A percentile compares a stretch with the other conserved stretches of the same genome.
Evolutionary conservation across 2,113 vertebrate species (phyloP).

Genomic region (Myrmophylax atrothorax): DNA sequence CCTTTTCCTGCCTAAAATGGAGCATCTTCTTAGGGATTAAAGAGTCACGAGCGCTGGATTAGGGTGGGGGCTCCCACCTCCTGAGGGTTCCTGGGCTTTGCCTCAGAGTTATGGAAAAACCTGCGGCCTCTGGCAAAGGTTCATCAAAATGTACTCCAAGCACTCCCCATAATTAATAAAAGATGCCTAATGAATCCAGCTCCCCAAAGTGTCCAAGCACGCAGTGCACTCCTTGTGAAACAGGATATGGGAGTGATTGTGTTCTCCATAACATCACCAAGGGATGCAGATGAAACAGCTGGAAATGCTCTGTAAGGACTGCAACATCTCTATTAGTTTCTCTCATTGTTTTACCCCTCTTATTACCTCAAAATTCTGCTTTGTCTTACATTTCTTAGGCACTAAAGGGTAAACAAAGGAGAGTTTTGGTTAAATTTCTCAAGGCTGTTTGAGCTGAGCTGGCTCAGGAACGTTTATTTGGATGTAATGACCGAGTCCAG

Average conservation of each 20-base stretch:
- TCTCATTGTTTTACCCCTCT: not conserved
- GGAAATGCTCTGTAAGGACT: not conserved
- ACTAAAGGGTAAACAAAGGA: not conserved
- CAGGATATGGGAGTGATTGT: fast-evolving
- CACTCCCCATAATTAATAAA: not conserved
- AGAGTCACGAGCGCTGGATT: not conserved
- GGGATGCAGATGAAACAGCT: not conserved
- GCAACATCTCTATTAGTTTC: not conserved
- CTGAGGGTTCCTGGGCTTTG: too few species aligned
- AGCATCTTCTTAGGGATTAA: not conserved
- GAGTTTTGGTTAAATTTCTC: not conserved
- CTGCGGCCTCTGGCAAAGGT: not conserved
- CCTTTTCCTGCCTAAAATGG: not conserved
- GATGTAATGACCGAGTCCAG: not conserved
- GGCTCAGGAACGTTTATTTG: not conserved
- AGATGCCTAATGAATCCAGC: not conserved
- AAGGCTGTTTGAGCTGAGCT: not conserved
- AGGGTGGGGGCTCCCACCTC: not conserved
- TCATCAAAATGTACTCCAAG: not conserved
- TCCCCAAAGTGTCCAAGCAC: not conserved
- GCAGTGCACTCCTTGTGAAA: not conserved
- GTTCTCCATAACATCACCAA: not conserved
- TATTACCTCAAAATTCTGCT: not conserved
- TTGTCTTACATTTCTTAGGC: fast-evolving
- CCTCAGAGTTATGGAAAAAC: not conserved